phyloP scores from a whole-genome alignment of 2,797 vertebrate genomes.

The Lacerta agilis region DNA sequence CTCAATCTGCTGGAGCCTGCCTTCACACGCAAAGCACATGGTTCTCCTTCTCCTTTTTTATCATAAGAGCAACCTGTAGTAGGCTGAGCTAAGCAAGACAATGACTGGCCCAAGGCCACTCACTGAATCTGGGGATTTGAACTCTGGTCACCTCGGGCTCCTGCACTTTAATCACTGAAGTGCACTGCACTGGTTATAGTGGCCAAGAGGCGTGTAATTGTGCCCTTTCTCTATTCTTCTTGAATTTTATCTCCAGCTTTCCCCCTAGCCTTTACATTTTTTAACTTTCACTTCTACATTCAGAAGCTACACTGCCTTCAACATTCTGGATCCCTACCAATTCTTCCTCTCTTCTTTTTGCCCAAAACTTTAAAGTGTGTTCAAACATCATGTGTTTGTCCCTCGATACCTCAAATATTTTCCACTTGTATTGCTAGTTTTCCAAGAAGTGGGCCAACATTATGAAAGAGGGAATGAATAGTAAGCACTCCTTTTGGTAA shows the following conservation, averaged over 20 bases:
- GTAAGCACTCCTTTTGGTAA: not conserved
- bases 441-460: conserved; percentile 23
- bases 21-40: no score
- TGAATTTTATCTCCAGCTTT: not conserved
- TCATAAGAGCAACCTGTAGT: not conserved
- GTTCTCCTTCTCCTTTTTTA: not conserved
- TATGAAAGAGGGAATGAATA: not conserved
- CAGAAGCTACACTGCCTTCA: not conserved
- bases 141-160: not conserved
- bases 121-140: not conserved
- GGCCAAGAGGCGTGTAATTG: not conserved
- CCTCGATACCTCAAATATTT: conserved; percentile 25
- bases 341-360: not conserved
- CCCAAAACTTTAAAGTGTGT: conserved; percentile 1
- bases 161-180: not conserved
- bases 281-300: not conserved
- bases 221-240: not conserved
- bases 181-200: not conserved
- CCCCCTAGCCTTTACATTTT: not conserved
- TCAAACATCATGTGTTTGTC: conserved; percentile 22
- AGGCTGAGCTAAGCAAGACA: not conserved
- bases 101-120: not conserved
- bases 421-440: conserved; percentile 22
- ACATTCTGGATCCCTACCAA: not conserved
- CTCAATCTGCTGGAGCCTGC: no score